Conservation (phyloP, 2,113 vertebrate genomes). For the Microtus richardsoni region DNA sequence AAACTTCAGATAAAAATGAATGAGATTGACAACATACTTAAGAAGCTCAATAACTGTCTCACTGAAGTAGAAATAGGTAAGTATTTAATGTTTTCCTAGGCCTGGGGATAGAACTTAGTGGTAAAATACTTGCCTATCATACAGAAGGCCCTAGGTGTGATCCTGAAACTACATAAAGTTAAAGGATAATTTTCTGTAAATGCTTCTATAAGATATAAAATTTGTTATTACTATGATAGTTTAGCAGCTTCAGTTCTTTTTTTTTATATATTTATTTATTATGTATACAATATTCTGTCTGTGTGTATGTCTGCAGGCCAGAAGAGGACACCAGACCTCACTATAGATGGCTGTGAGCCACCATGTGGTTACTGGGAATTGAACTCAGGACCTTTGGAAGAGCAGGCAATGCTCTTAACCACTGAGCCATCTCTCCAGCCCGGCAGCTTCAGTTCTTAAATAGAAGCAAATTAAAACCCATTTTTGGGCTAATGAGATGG, state of each 20-base stretch:
- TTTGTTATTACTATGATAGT: neutral
- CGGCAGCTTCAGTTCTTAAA: neutral
- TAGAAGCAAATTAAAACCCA: neutral
- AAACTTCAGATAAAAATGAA: slow-evolving; percentile 82
- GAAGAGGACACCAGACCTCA: too few relatives aligned
- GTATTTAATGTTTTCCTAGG: slow-evolving; percentile 42
- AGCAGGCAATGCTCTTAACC: too few relatives aligned
- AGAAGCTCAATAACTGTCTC: slow-evolving; percentile 83
- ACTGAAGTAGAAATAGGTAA: slow-evolving; percentile 82
- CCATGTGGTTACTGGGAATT: too few relatives aligned
- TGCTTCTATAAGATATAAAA: slow-evolving; percentile 5
- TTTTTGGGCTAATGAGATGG: neutral
- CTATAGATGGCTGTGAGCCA: too few relatives aligned
- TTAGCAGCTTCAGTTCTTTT: slow-evolving; percentile 20
- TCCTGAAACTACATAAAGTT: neutral
- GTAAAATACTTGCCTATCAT: neutral
- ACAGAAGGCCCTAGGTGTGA: neutral
- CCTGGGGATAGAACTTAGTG: neutral
- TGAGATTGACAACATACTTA: slow-evolving; percentile 78
- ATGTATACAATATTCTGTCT: too few relatives aligned
- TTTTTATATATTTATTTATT: too few relatives aligned
- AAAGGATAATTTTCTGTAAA: neutral
- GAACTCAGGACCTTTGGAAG: too few relatives aligned
- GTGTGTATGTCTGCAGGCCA: too few relatives aligned
- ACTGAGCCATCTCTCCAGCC: too few relatives aligned